Evolutionary conservation across 2,888 invertebrate genomes (phyloP).

Genomic region (Catocala fraxini): DNA sequence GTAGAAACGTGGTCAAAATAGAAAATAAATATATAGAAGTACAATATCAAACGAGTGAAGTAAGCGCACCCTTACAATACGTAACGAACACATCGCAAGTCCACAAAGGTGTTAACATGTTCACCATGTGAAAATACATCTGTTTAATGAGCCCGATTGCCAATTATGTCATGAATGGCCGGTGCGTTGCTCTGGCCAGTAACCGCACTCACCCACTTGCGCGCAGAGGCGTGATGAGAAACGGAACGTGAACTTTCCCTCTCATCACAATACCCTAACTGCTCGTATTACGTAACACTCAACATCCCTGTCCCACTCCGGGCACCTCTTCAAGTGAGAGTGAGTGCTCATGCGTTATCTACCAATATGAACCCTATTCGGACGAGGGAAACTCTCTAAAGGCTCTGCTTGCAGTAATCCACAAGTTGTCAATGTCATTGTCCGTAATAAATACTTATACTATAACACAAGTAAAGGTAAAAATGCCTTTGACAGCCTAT

Average conservation of each 20-base stretch:
- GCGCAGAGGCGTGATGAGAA: slow-evolving; percentile 82
- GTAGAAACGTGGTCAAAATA: too few species aligned
- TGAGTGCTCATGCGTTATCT: slow-evolving; percentile 41
- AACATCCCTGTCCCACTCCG: slow-evolving; percentile 61
- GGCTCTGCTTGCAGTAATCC: not conserved
- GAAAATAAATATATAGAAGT: not conserved
- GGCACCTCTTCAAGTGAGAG: slow-evolving; percentile 49
- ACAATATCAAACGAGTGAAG: slow-evolving; percentile 17
- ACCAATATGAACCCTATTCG: slow-evolving; percentile 26
- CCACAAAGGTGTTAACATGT: slow-evolving; percentile 65
- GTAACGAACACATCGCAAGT: slow-evolving; percentile 26
- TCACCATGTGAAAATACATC: slow-evolving; percentile 68
- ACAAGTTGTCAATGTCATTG: slow-evolving; percentile 1
- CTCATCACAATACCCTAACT: slow-evolving; percentile 80
- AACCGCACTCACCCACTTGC: slow-evolving; percentile 85
- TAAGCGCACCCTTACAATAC: slow-evolving; percentile 29
- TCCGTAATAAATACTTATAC: not conserved
- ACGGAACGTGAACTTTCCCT: slow-evolving; percentile 85
- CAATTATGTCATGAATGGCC: slow-evolving; percentile 84
- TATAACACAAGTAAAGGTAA: too few species aligned
- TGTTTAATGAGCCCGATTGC: slow-evolving; percentile 81
- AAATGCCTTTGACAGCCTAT: too few species aligned
- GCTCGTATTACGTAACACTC: slow-evolving; percentile 64
- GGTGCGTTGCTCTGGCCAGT: slow-evolving; percentile 82
- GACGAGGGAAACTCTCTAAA: slow-evolving; percentile 29